Evolutionary conservation across 2,113 vertebrate genomes (phyloP).

Genomic region (Apteryx owenii): DNA sequence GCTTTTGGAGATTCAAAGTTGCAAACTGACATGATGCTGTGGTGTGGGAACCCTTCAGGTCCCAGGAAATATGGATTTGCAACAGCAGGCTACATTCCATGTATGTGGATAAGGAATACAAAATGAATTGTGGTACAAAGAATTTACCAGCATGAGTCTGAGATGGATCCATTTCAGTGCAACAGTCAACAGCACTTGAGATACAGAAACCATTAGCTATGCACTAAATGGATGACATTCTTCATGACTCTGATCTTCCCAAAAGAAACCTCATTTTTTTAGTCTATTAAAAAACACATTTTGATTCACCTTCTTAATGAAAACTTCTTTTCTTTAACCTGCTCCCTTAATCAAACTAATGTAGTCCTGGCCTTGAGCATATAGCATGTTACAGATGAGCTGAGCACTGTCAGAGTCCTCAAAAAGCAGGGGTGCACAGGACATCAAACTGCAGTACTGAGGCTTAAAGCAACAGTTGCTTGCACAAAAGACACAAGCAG

Average conservation of each 20-base stretch:
- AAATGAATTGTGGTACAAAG: not conserved
- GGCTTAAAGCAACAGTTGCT: not conserved
- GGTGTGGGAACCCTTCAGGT: fast-evolving
- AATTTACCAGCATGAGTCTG: not conserved
- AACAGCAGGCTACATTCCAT: not conserved
- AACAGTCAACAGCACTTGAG: not conserved
- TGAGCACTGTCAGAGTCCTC: not conserved
- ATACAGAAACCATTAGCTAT: not conserved
- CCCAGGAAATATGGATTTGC: not conserved
- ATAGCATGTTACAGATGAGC: fast-evolving
- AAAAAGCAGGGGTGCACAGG: not conserved
- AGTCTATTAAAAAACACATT: not conserved
- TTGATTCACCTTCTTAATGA: not conserved
- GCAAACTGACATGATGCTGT: fast-evolving
- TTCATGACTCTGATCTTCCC: not conserved
- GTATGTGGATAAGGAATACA: not conserved
- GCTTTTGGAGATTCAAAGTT: not conserved
- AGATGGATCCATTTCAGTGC: not conserved
- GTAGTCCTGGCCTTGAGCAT: not conserved
- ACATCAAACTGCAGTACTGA: not conserved
- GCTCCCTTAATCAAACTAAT: not conserved
- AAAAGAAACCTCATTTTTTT: not conserved
- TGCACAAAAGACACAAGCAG: not conserved
- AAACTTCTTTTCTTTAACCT: not conserved
- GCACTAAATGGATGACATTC: not conserved